A percentile compares a stretch with the other conserved stretches of the same genome.
These are phyloP conservation scores for Ovibos moschatus DNA, from an alignment of 2,113 vertebrate species.

Conservation along the genomic window DNA sequence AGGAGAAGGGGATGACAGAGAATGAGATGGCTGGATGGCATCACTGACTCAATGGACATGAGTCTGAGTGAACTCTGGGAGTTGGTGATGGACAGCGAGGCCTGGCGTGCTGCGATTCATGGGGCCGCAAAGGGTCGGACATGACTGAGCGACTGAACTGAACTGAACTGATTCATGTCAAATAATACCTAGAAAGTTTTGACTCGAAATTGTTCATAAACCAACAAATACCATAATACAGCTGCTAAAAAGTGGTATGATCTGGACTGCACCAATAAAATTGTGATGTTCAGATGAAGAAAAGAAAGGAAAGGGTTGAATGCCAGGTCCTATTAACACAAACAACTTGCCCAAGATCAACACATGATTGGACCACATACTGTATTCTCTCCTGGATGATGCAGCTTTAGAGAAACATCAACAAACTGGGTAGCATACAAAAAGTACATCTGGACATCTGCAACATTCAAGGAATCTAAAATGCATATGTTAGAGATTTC, in stretches of 20 bases:
- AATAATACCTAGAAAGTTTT: not conserved
- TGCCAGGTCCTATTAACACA: not conserved
- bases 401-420: not conserved
- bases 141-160: too few species aligned
- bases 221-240: not conserved
- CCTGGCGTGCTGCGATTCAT: fast-evolving
- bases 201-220: not conserved
- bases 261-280: not conserved
- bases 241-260: not conserved
- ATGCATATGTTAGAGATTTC: not conserved
- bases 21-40: too few species aligned
- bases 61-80: too few species aligned
- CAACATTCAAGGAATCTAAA: not conserved
- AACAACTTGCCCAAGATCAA: not conserved
- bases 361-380: not conserved
- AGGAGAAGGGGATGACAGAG: too few species aligned
- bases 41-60: too few species aligned
- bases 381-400: not conserved
- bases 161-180: not conserved
- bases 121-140: fast-evolving
- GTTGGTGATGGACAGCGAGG: too few species aligned
- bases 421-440: not conserved
- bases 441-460: not conserved
- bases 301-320: not conserved
- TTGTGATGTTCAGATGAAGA: not conserved